These are phyloP conservation scores for Eulemur rufifrons DNA, from an alignment of 2,113 vertebrate species.

Conservation along the genomic window DNA sequence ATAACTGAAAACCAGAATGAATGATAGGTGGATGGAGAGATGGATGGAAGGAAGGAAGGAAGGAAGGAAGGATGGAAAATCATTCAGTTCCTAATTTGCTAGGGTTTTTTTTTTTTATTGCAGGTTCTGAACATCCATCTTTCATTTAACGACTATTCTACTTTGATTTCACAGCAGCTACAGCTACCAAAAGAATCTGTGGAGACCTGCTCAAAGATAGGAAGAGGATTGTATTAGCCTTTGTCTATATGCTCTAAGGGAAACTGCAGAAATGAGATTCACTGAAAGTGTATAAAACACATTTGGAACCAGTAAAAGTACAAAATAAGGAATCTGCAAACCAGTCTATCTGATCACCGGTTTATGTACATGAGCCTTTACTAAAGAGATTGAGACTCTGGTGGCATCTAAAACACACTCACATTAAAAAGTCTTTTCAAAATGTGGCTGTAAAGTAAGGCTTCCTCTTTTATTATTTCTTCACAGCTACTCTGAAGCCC, in stretches of 20 bases:
- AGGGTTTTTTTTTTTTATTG: not conserved
- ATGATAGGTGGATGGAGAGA: not conserved
- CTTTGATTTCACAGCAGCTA: not conserved
- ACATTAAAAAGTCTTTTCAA: conserved; percentile 36
- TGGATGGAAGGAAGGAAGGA: no score
- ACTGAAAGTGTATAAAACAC: not conserved
- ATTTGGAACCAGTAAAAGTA: conserved; percentile 31
- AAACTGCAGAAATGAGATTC: conserved; percentile 63
- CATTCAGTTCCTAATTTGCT: not conserved
- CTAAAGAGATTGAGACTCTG: conserved; percentile 6
- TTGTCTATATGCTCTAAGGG: conserved; percentile 49
- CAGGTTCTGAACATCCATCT: not conserved
- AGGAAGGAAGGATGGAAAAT: not conserved
- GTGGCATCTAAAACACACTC: conserved; percentile 53
- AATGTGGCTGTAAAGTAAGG: conserved; percentile 38
- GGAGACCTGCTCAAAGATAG: conserved; percentile 13
- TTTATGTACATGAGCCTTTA: not conserved
- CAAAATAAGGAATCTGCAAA: conserved; percentile 63
- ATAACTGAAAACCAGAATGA: not conserved
- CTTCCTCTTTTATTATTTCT: conserved; percentile 66
- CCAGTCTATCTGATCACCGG: conserved; percentile 21
- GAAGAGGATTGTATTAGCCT: conserved; percentile 9
- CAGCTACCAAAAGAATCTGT: not conserved
- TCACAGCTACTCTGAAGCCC: conserved; percentile 52
- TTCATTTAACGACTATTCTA: not conserved